phyloP scores from a whole-genome alignment of 2,888 invertebrate species.

The Tinea semifulvella region DNA sequence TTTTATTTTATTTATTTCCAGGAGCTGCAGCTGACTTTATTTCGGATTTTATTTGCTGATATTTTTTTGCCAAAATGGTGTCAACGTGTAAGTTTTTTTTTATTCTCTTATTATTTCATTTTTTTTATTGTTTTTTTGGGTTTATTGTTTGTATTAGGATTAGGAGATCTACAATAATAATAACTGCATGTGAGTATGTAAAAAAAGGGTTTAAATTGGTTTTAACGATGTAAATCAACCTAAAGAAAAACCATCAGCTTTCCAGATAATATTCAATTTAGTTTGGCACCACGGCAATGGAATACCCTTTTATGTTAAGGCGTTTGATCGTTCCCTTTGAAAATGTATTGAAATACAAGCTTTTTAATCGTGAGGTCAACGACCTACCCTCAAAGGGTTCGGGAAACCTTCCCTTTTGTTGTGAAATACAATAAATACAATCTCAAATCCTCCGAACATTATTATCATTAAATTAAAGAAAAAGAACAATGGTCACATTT shows the following conservation, averaged over 20 bases:
- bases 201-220: too few relatives aligned
- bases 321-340: not conserved
- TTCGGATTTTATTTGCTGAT: constrained; percentile 34
- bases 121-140: constrained; percentile 22
- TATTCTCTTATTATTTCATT: constrained; percentile 34
- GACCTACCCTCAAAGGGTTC: not conserved
- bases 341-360: not conserved
- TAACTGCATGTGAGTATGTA: too few relatives aligned
- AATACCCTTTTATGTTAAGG: not conserved
- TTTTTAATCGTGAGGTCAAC: not conserved
- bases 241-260: too few relatives aligned
- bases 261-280: too few relatives aligned
- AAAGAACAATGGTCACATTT: too few relatives aligned
- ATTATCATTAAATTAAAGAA: too few relatives aligned
- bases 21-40: constrained; percentile 31
- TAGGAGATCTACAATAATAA: too few relatives aligned
- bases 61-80: constrained; percentile 60
- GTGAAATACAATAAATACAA: too few relatives aligned
- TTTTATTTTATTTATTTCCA: constrained; percentile 47
- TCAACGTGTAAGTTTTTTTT: constrained; percentile 64
- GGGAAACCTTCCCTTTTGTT: not conserved
- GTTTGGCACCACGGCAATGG: not conserved
- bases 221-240: too few relatives aligned
- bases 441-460: too few relatives aligned
- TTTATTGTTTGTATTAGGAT: too few relatives aligned